Percentiles rank a stretch among this genome's conserved stretches.
These are phyloP conservation scores for Lynx canadensis DNA, from an alignment of 2,113 vertebrate species.

Conservation along the genomic window DNA sequence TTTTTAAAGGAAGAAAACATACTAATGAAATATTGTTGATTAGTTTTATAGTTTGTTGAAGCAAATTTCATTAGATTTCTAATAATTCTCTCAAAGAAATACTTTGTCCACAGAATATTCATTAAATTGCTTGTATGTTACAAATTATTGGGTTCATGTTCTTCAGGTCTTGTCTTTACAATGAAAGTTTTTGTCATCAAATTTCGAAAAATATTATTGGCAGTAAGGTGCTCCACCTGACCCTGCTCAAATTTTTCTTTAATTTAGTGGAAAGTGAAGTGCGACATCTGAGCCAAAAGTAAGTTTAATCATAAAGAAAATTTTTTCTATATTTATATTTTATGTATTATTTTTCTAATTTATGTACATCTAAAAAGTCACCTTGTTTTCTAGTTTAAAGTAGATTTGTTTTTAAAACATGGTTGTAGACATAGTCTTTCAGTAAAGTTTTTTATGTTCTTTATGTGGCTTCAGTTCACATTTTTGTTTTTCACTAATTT, in stretches of 20 bases:
- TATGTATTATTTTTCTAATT: not conserved
- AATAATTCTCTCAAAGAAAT: not conserved
- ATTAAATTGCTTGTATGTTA: slow-evolving; percentile 40
- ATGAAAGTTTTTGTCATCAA: slow-evolving; percentile 89
- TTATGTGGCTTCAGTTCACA: not conserved
- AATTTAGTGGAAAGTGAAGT: slow-evolving; percentile 93
- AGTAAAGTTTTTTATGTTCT: not conserved
- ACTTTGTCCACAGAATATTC: not conserved
- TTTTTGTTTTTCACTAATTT: slow-evolving; percentile 53
- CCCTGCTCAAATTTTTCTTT: slow-evolving; percentile 90
- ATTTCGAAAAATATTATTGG: slow-evolving; percentile 84
- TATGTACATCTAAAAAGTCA: not conserved
- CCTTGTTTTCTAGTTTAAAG: slow-evolving; percentile 4
- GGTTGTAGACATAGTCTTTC: not conserved
- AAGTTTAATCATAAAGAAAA: slow-evolving; percentile 58
- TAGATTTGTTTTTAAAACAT: not conserved
- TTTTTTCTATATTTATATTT: not conserved
- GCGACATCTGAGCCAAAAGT: slow-evolving; percentile 88
- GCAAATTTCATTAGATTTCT: not conserved
- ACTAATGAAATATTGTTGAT: not conserved
- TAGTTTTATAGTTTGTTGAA: slow-evolving; percentile 26
- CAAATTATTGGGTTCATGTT: slow-evolving; percentile 54
- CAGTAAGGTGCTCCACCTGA: slow-evolving; percentile 86
- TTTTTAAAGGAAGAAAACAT: slow-evolving; percentile 51
- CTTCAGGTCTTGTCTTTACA: slow-evolving; percentile 87